Evolutionary conservation across 2,888 invertebrate species (phyloP).

Genomic region (Clanis bilineata): DNA sequence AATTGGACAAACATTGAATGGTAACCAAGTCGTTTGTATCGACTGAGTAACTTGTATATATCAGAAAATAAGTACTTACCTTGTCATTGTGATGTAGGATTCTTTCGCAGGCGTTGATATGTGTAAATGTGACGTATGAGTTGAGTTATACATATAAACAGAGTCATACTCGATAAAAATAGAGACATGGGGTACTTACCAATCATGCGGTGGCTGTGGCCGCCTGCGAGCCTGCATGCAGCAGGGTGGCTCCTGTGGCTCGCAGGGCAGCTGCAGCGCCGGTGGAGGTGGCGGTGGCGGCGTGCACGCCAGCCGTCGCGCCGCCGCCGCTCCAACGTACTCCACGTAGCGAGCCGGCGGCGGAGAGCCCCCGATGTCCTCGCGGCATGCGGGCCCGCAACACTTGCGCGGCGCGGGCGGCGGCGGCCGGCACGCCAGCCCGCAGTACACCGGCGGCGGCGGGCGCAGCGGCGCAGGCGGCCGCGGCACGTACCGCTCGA

Average conservation of each 20-base stretch:
- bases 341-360: conserved; percentile 82
- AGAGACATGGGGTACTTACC: conserved; percentile 64
- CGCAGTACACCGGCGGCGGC: conserved; percentile 81
- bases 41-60: background rate
- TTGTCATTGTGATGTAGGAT: background rate
- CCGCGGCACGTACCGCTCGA: conserved; percentile 87
- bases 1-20: background rate
- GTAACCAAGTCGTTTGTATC: background rate
- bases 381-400: conserved; percentile 73
- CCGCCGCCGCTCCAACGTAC: conserved; percentile 85
- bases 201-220: conserved; percentile 81
- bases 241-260: conserved; percentile 78
- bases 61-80: background rate
- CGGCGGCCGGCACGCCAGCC: conserved; percentile 73
- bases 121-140: background rate
- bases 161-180: background rate
- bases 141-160: background rate
- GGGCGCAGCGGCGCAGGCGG: conserved; percentile 75
- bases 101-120: background rate
- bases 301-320: conserved; percentile 80
- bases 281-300: conserved; percentile 78
- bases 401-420: conserved; percentile 68
- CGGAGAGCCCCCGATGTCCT: conserved; percentile 67
- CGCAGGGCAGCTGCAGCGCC: conserved; percentile 72
- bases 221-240: conserved; percentile 82